Conservation (phyloP, 2,797 vertebrate genomes). For the Rhynchonycteris naso region DNA sequence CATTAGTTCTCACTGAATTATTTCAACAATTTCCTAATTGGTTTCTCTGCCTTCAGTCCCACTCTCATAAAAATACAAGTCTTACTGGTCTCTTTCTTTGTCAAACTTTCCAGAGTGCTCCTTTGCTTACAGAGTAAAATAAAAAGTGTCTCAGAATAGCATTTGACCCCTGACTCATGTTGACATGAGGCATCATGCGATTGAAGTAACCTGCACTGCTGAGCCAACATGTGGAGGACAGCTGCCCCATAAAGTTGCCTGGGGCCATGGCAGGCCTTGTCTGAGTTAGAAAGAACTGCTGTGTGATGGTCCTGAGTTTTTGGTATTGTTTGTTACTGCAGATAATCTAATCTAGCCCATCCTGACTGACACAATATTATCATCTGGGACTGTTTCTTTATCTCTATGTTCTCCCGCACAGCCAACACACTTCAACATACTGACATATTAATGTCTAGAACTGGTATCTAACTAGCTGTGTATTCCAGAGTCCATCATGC, state of each 20-base stretch:
- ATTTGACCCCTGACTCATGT: background rate
- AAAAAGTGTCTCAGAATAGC: conserved; percentile 2
- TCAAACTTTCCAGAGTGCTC: background rate
- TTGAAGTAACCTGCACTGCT: background rate
- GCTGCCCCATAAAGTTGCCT: background rate
- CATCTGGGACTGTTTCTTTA: background rate
- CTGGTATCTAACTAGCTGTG: background rate
- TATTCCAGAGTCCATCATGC: background rate
- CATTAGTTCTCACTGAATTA: background rate
- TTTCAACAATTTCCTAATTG: background rate
- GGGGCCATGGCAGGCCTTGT: background rate
- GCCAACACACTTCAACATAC: background rate
- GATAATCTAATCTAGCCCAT: background rate
- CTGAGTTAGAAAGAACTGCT: background rate
- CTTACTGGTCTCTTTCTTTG: background rate
- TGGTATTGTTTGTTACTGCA: background rate
- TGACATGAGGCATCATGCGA: background rate
- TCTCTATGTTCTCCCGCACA: background rate
- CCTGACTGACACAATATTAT: background rate
- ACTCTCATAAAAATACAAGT: background rate
- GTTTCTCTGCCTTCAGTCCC: background rate
- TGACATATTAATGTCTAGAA: background rate
- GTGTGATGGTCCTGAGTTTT: background rate
- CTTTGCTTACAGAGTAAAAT: background rate
- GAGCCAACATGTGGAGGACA: background rate